Conservation (phyloP, 2,113 vertebrate genomes). For the Sinocyclocheilus anophthalmus region DNA sequence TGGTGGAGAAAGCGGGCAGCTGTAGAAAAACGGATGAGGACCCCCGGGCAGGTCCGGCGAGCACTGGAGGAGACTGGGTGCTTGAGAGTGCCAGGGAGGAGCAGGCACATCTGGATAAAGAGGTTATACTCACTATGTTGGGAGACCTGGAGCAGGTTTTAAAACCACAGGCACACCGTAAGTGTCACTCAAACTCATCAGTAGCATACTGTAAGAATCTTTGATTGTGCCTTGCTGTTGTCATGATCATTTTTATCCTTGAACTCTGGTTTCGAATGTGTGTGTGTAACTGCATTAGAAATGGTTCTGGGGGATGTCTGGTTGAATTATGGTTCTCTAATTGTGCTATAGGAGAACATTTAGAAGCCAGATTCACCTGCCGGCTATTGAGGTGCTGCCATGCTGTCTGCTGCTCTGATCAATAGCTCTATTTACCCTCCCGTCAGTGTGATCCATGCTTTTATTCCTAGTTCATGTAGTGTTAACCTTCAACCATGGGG, state of each 20-base stretch:
- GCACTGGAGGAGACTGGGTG: conserved; percentile 80
- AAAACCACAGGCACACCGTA: conserved; percentile 82
- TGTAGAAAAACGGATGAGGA: conserved; percentile 72
- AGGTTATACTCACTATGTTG: conserved; percentile 95
- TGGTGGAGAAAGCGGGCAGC: conserved; percentile 67
- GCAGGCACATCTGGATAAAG: conserved; percentile 89
- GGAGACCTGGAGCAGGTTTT: conserved; percentile 93
- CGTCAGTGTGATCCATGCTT: conserved; percentile 48
- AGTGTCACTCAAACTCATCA: conserved; percentile 67
- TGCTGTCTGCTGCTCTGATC: conserved; percentile 27
- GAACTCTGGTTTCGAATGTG: background rate
- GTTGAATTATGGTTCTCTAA: background rate
- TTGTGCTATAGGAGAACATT: background rate
- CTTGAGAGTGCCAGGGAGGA: conserved; percentile 89
- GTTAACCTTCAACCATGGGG: background rate
- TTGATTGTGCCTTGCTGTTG: background rate
- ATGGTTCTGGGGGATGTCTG: background rate
- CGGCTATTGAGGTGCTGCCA: background rate
- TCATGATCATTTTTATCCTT: background rate
- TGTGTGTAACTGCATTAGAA: conserved; percentile 20
- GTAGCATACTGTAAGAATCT: background rate
- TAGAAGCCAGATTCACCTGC: conserved; percentile 20
- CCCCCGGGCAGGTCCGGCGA: conserved; percentile 33
- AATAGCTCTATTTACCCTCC: conserved; percentile 34
- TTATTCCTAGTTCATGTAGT: background rate